These are phyloP conservation scores for Pterois miles DNA, from an alignment of 2,797 vertebrate species.

Conservation along the genomic window DNA sequence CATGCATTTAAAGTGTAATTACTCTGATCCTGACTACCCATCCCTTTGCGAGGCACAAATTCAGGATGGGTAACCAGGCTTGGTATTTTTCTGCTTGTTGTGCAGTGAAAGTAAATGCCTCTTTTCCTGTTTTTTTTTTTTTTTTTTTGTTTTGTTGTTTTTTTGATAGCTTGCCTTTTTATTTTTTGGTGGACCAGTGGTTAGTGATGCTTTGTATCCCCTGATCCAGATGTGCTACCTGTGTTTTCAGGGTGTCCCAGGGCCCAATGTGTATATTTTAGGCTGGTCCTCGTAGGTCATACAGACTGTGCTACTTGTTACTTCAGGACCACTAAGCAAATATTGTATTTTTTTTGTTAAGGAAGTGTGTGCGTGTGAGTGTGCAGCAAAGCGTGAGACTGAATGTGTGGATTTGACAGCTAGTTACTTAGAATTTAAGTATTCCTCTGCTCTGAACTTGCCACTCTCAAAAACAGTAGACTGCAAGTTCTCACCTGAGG, in stretches of 20 bases:
- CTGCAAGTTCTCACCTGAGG: conserved; percentile 59
- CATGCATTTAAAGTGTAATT: conserved; percentile 73
- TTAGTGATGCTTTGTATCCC: conserved; percentile 74
- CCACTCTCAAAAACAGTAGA: conserved; percentile 41
- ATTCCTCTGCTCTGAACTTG: conserved; percentile 68
- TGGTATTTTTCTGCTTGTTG: conserved; percentile 78
- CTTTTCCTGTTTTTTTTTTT: conserved; percentile 45
- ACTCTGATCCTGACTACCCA: conserved; percentile 61
- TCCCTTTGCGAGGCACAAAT: conserved; percentile 61
- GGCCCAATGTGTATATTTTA: conserved; percentile 78
- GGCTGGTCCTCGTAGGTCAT: conserved; percentile 82
- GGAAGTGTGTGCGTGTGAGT: conserved; percentile 13
- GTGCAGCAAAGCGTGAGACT: conserved; percentile 28
- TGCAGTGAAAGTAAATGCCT: conserved; percentile 80
- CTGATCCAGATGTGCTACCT: conserved; percentile 76
- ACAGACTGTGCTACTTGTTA: conserved; percentile 73
- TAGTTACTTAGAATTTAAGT: conserved; percentile 73
- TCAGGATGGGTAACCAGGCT: conserved; percentile 65
- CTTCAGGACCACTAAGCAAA: conserved; percentile 79
- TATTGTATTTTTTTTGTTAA: conserved; percentile 58
- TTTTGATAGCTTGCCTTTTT: conserved; percentile 58
- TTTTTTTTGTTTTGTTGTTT: conserved; percentile 10
- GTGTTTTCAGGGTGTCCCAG: conserved; percentile 70
- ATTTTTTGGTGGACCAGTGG: conserved; percentile 75
- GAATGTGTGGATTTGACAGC: conserved; percentile 67